Percentiles rank a stretch among this genome's conserved stretches.
Evolutionary conservation across 2,888 invertebrate genomes (phyloP).

Genomic region (Argyresthia albistria): DNA sequence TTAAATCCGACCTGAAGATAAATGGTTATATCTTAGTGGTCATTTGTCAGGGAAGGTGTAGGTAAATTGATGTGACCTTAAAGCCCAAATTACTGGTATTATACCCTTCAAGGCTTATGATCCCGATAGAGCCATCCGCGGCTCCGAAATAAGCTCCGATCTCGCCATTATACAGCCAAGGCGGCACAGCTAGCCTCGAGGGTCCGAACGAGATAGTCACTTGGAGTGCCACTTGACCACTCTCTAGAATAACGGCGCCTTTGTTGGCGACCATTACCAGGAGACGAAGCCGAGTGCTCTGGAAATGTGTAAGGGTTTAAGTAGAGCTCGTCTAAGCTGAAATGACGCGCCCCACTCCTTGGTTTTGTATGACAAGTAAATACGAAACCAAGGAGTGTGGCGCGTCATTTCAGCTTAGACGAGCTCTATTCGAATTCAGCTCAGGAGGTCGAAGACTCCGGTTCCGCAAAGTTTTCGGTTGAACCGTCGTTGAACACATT

Average conservation of each 20-base stretch:
- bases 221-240: conserved; percentile 73
- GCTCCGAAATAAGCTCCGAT: conserved; percentile 87
- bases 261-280: conserved; percentile 88
- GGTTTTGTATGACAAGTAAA: no score
- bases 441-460: no score
- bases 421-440: no score
- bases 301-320: not conserved
- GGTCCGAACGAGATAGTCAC: conserved; percentile 41
- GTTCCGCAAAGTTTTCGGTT: no score
- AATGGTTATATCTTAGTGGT: not conserved
- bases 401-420: no score
- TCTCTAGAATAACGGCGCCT: conserved; percentile 82
- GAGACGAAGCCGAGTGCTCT: conserved; percentile 77
- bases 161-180: conserved; percentile 42
- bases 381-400: no score
- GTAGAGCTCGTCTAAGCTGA: no score
- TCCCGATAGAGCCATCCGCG: conserved; percentile 90
- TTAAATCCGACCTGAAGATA: conserved; percentile 34
- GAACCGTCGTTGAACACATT: no score
- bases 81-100: not conserved
- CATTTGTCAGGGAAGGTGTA: no score
- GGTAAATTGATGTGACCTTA: not conserved
- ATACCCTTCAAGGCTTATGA: conserved; percentile 75
- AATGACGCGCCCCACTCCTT: no score
- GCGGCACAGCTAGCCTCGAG: conserved; percentile 40